phyloP scores from a whole-genome alignment of 1,140 invertebrate genomes.

The Caenorhabditis brenneri region DNA sequence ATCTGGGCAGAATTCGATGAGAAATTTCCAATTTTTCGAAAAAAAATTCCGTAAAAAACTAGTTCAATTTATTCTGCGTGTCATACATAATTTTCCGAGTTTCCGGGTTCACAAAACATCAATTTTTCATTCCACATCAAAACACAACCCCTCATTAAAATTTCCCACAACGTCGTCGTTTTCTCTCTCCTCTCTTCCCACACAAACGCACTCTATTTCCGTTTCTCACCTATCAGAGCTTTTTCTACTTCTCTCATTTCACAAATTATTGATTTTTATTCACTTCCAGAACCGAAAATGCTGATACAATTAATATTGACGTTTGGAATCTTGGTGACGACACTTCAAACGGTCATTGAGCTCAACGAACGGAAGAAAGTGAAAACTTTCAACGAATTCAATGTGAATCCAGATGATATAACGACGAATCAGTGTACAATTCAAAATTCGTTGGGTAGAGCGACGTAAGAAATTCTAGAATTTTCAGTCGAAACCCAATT shows the following conservation, averaged over 20 bases:
- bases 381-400: neutral
- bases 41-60: too few relatives aligned
- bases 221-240: neutral
- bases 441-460: neutral
- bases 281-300: neutral
- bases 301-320: neutral
- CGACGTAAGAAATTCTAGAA: neutral
- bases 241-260: neutral
- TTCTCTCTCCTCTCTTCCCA: neutral
- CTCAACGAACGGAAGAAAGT: neutral
- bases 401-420: neutral
- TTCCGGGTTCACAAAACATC: too few relatives aligned
- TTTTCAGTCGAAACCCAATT: neutral
- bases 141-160: too few relatives aligned
- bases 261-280: neutral
- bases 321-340: neutral
- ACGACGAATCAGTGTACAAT: neutral
- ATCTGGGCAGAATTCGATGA: too few relatives aligned
- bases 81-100: too few relatives aligned
- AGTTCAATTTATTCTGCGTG: too few relatives aligned
- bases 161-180: too few relatives aligned
- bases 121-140: too few relatives aligned
- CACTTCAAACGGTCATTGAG: neutral
- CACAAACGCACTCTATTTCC: neutral
- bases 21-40: too few relatives aligned